These are phyloP conservation scores for Pagrus major DNA, from an alignment of 2,113 vertebrate species.

Conservation along the genomic window DNA sequence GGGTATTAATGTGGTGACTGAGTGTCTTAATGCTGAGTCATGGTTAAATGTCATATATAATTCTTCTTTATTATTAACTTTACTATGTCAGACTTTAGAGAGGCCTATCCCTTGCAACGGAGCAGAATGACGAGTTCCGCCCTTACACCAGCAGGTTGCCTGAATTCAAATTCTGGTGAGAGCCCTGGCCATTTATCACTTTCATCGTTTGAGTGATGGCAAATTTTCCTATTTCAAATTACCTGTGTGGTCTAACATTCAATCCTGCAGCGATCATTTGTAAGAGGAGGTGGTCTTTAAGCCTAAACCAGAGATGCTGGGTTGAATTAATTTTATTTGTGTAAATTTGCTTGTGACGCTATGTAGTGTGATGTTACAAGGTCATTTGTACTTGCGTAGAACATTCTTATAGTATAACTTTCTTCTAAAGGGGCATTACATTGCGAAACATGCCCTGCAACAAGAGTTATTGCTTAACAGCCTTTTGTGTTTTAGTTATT, in stretches of 20 bases:
- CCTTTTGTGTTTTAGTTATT: neutral
- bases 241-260: slow-evolving; percentile 18
- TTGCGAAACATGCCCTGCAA: neutral
- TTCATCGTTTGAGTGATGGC: neutral
- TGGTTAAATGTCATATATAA: neutral
- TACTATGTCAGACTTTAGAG: too few relatives aligned
- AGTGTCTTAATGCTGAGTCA: neutral
- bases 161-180: slow-evolving; percentile 26
- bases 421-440: neutral
- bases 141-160: neutral
- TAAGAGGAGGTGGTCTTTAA: slow-evolving; percentile 41
- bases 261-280: slow-evolving; percentile 50
- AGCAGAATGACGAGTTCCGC: neutral
- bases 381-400: neutral
- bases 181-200: neutral
- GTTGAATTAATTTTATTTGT: slow-evolving; percentile 32
- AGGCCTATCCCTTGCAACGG: too few relatives aligned
- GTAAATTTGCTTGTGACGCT: slow-evolving; percentile 37
- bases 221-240: slow-evolving; percentile 2
- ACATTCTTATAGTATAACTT: neutral
- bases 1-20: neutral
- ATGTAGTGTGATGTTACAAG: neutral
- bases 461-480: too few relatives aligned
- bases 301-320: slow-evolving; percentile 28
- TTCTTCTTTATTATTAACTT: neutral